phyloP scores from a whole-genome alignment of 1,140 invertebrate species.

The Stenopsyche tienmushanensis region DNA sequence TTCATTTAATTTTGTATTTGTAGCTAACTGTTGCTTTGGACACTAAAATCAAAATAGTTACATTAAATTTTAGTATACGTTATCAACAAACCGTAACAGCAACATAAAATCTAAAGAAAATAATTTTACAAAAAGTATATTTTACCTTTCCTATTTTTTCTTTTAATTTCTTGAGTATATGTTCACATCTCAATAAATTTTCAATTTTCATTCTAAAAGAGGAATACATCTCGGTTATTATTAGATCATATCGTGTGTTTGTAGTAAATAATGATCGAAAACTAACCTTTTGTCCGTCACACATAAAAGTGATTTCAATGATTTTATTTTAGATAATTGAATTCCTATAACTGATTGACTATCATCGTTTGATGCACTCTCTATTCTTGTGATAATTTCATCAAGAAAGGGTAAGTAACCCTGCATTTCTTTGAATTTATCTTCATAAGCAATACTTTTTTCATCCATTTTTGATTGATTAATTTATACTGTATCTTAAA shows the following conservation, averaged over 20 bases:
- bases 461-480: slow-evolving; percentile 2
- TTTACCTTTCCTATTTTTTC: slow-evolving; percentile 8
- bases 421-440: slow-evolving; percentile 24
- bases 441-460: slow-evolving; percentile 2
- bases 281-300: slow-evolving; percentile 18
- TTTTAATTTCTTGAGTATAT: slow-evolving; percentile 21
- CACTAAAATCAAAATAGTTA: no score
- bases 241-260: background rate
- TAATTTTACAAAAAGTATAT: no score
- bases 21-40: no score
- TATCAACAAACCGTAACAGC: no score
- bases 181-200: slow-evolving; percentile 24
- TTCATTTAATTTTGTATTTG: no score
- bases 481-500: background rate
- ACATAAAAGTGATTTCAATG: slow-evolving; percentile 15
- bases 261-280: background rate
- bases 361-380: background rate
- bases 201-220: slow-evolving; percentile 25
- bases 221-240: background rate
- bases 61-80: no score
- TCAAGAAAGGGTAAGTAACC: slow-evolving; percentile 13
- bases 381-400: slow-evolving; percentile 4
- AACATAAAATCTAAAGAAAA: no score
- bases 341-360: slow-evolving; percentile 18
- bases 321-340: slow-evolving; percentile 22